Evolutionary conservation across 2,888 invertebrate species (phyloP), one percentile per base, ranked within the genome.

Genomic region (Eumerus sabulonum): DNA sequence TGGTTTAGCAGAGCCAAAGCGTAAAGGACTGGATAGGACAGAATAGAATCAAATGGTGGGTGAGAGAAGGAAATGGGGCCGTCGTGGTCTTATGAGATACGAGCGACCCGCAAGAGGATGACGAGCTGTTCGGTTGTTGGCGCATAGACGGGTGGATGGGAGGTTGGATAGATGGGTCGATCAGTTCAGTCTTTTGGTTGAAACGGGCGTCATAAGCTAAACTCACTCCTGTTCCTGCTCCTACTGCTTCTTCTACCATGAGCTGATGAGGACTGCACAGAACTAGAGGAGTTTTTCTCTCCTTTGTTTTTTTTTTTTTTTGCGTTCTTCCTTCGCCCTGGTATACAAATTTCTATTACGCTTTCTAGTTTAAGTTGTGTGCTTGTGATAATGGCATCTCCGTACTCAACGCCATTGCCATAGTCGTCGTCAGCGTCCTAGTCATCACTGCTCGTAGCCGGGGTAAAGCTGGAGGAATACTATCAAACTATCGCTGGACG

Each of bases 311-410:
- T 27, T 7, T 27, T 27, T 7, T 27, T 27, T 27, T 27, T 27
- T 27, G 7, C 27, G 2, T 27, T 27, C 2, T 27, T 44, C n/a
- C n/a, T 53, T 72, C 57, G 73, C 53, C 50, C 73, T 70, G 70
- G 67, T 77, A 63, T 73, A 77, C 68, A 79, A 74, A 79, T 79
- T 79, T 64, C 79, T 74, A 73, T 79, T 73, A 70, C 79, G 74
- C 74, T 79, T 79, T 79, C 79, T 79, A 79, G 74, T 79, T 74
- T 79, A 79, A 74, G 79, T 79, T 79, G 74, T 79, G 64, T 79
- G 79, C 74, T 79, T 79, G 74, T 68, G 79, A 77, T 77, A 77
- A 77, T 73, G 67, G 73, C 77, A 77, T 72, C 77, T 77, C 66
- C 71, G 67, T 77, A 67, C 67, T 71, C 70, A 67, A 74, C 66